Evolutionary conservation across 2,113 vertebrate species (phyloP), one percentile per base, ranked within the genome.

Genomic region (Xenopus laevis): DNA sequence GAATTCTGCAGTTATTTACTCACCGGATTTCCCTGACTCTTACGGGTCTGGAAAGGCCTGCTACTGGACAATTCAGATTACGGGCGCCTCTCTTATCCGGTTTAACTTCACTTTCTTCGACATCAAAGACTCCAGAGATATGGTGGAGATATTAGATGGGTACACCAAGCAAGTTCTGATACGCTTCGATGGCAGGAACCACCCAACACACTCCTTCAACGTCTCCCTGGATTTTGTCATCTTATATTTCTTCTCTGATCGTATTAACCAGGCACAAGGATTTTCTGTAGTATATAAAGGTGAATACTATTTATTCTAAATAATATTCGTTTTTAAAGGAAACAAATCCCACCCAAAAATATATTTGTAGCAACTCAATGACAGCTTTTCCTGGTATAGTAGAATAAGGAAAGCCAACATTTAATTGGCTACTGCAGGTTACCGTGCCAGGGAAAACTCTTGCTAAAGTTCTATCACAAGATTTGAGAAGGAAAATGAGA

Each of bases 221-320:
- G 27, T 98, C 88, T 97, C 95, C 0, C 78, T 91, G 27, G 94
- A 98, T 83, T 98, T 93, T 46, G 92, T 95, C 46, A 95, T 98
- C 27, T 81, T 98, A 52, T 98, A 98, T 87, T 98, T 98, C 83
- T 98, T 91, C 91, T 98, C 96, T 0, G 96, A 98, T 82, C 91
- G 94, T 30, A 92, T 94, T 79, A 98, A 95, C 83, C 93, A 96
- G 78, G 95, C 95, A 46, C 95, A 96, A 65, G 96, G 96, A 20
- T 98, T 98, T 74, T 93, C 96, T 76, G 86, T 97, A 82, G 84
- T 93, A 7, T 98, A 98, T 68, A 90, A 92, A 90, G 94, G 95
- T 97, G 80, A 74, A 12, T 58, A 11, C 4, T 50, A 50, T 10
- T 50, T 50, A 50, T 50, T n/a, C 50, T n/a, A 7, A 13, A 50